Evolutionary conservation across 1,140 invertebrate genomes (phyloP), one percentile per base, ranked within the genome.

Genomic region (Frieseomelitta varia): DNA sequence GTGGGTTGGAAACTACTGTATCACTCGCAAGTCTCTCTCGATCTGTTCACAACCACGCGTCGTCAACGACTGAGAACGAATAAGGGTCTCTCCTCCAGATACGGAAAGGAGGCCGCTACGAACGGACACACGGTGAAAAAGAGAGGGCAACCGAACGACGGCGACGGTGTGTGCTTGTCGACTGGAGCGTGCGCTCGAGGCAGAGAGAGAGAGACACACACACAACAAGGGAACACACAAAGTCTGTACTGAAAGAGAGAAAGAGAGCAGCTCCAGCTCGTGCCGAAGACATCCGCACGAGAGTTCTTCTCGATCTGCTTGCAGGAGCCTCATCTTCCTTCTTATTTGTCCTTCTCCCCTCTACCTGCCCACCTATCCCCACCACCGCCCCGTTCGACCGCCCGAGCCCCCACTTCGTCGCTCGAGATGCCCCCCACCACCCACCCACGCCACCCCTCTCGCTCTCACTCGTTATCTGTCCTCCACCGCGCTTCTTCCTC

Each of bases 221-320:
- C 6, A 47, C 39, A 47, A 47, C 39, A 6, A 63, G 79, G 79
- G 71, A 58, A 78, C 17, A 51, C 58, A 47, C 58, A 53, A 83
- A 79, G 80, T 86, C 84, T 74, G 77, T 67, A 81, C 63, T 2
- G 8, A 6, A 77, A 86, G 67, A 86, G 74, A 82, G 8, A 6
- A 77, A 86, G 67, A 86, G 74, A 82, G 87, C 69, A 81, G 81
- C 65, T 91, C 88, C 88, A 79, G 87, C 81, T 88, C 79, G 74
- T 89, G 82, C 84, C 83, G 79, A 72, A 89, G 88, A 89, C 91
- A 85, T 91, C 87, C 39, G 91, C 86, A 88, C 85, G 75, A 65
- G 30, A 30, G 92, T 91, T 93, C 91, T 90, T 91, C 90, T 91
- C 86, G 86, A 90, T 85, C 88, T 89, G 88, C 87, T 85, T 67